phyloP scores from a whole-genome alignment of 2,113 vertebrate genomes.

The Rhodinocichla rosea region DNA sequence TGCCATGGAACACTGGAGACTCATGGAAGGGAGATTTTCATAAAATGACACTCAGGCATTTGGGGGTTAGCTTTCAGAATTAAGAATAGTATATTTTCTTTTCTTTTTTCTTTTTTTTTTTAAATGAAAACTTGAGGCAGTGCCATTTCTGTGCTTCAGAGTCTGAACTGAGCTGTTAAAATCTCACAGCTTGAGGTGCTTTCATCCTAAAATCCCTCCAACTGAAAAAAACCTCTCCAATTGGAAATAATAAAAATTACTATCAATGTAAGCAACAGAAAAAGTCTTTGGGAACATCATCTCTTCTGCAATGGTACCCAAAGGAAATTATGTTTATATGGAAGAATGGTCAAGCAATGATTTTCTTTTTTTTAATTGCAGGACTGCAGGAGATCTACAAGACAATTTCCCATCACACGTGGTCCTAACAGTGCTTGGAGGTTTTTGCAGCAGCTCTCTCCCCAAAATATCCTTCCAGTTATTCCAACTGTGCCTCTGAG shows the following conservation, averaged over 20 bases:
- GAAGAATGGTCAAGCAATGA: background rate
- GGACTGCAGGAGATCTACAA: background rate
- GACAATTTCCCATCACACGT: background rate
- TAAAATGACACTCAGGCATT: conserved; percentile 27
- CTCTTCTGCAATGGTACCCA: background rate
- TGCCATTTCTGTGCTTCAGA: background rate
- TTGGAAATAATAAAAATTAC: background rate
- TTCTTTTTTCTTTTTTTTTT: background rate
- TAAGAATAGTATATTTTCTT: background rate
- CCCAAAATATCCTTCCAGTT: background rate
- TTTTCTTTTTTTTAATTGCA: background rate
- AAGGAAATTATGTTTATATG: background rate
- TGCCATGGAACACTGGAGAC: conserved; percentile 8
- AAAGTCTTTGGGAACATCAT: background rate
- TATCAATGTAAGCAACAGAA: background rate
- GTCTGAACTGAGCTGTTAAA: background rate
- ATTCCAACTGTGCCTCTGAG: background rate
- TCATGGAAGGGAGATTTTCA: conserved; percentile 29
- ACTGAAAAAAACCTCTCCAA: background rate
- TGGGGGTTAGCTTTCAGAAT: background rate
- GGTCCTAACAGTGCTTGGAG: background rate
- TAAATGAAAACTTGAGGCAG: background rate
- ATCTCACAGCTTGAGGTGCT: background rate
- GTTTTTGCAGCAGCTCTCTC: background rate
- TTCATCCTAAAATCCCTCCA: background rate